These are phyloP conservation scores for Semnopithecus entellus DNA, from an alignment of 2,113 vertebrate genomes.

Conservation along the genomic window DNA sequence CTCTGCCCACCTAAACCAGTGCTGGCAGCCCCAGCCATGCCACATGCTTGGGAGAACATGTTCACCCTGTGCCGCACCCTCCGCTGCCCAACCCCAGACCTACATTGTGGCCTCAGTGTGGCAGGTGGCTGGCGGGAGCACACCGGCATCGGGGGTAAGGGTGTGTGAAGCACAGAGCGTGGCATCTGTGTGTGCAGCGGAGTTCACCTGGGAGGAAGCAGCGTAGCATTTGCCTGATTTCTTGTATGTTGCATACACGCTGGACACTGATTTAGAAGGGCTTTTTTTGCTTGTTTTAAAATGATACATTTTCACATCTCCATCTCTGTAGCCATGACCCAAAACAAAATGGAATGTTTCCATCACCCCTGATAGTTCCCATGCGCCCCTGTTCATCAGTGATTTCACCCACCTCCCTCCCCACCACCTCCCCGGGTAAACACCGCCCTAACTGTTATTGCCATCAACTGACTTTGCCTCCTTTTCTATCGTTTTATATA, in stretches of 20 bases:
- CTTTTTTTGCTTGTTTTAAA: neutral
- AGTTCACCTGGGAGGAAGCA: neutral
- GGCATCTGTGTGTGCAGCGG: neutral
- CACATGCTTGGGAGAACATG: fast-evolving
- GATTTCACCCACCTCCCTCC: too few species aligned
- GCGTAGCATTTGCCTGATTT: too few species aligned
- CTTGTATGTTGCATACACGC: neutral
- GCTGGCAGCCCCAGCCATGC: neutral
- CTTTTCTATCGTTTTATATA: neutral
- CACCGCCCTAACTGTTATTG: neutral
- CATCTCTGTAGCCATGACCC: neutral
- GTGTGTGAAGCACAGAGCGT: neutral
- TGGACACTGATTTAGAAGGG: neutral
- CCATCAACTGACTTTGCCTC: neutral
- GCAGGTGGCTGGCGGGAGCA: neutral
- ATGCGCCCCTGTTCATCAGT: neutral
- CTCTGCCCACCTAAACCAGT: neutral
- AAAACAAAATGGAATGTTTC: too few species aligned
- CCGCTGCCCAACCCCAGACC: neutral
- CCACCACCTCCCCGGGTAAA: neutral
- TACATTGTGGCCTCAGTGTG: neutral
- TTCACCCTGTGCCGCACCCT: neutral
- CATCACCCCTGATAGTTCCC: neutral
- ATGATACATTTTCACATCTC: neutral
- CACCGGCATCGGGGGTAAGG: neutral